Evolutionary conservation across 2,888 invertebrate species (phyloP), one percentile per base, ranked within the genome.

Genomic region (Pemphredon lugubris): DNA sequence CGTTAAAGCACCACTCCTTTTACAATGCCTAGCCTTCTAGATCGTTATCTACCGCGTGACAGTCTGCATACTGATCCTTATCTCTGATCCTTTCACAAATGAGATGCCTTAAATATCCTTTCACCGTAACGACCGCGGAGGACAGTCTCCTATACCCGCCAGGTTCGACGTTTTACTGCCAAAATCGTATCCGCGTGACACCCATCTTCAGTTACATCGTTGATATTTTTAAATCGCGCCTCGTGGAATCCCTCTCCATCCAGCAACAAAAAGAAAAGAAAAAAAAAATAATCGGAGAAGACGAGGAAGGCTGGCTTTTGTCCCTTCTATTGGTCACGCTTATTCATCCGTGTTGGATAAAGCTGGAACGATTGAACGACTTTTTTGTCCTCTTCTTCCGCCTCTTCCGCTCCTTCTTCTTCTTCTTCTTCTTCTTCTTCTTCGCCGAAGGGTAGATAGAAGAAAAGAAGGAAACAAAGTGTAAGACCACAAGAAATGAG

Each of bases 401-500:
- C n/a, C n/a, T n/a, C n/a, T n/a, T n/a, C n/a, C 40, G 40, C 47
- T 58, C 45, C 37, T n/a, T 47, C 40, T 26, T 40, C 21, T 34
- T 11, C 39, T n/a, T n/a, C n/a, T n/a, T n/a, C n/a, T n/a, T n/a
- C n/a, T n/a, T n/a, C n/a, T n/a, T n/a, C n/a, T n/a, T n/a, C n/a
- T 16, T 58, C 45, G 54, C 42, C 39, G 59, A 34, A 44, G 23
- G 60, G 54, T 66, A 54, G 26, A 57, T 26, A 26, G 59, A 45
- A 64, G 53, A 9, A 51, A 59, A 48, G 63, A 51, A 61, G 20
- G 47, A 44, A 50, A 34, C 51, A 69, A 42, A 13, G 40, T 7
- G 53, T 18, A n/a, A n/a, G n/a, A n/a, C n/a, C 48, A 59, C 57
- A 57, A 61, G 70, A 72, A 67, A 75, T 67, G 73, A 69, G 40